Conservation (phyloP, 2,888 invertebrate species). For the Mongoloraphidia duomilia region DNA sequence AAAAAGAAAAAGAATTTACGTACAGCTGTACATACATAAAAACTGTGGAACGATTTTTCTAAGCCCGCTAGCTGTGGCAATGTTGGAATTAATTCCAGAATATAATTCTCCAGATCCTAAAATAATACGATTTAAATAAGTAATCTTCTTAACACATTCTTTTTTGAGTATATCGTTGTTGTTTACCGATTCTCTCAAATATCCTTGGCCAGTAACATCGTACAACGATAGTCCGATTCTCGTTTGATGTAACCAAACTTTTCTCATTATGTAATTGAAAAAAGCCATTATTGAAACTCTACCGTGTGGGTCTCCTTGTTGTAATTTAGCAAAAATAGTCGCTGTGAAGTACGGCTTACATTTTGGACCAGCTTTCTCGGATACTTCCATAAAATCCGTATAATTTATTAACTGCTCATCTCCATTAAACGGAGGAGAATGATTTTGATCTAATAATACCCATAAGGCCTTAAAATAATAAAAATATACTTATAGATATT, state of each 20-base stretch:
- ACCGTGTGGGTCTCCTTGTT: conserved; percentile 74
- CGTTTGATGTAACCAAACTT: conserved; percentile 91
- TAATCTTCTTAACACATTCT: neutral
- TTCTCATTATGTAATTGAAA: conserved; percentile 90
- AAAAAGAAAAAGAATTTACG: conserved; percentile 93
- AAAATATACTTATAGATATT: neutral
- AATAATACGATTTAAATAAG: conserved; percentile 17
- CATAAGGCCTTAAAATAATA: conserved; percentile 47
- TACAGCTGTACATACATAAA: conserved; percentile 92
- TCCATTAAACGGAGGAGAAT: conserved; percentile 53
- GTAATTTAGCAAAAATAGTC: conserved; percentile 73
- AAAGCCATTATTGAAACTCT: conserved; percentile 77
- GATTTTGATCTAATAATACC: conserved; percentile 68
- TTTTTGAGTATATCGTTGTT: neutral
- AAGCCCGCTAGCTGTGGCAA: conserved; percentile 78
- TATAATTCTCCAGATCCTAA: conserved; percentile 89
- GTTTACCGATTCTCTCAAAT: conserved; percentile 63
- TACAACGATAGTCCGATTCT: conserved; percentile 85
- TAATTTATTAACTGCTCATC: conserved; percentile 80
- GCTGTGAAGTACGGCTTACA: conserved; percentile 72
- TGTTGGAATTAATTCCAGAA: conserved; percentile 84
- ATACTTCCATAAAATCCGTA: conserved; percentile 68
- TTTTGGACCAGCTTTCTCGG: conserved; percentile 57
- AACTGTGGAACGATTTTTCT: conserved; percentile 86
- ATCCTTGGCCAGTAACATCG: conserved; percentile 86